phyloP scores from a whole-genome alignment of 2,797 vertebrate genomes.

The Diceros bicornis region DNA sequence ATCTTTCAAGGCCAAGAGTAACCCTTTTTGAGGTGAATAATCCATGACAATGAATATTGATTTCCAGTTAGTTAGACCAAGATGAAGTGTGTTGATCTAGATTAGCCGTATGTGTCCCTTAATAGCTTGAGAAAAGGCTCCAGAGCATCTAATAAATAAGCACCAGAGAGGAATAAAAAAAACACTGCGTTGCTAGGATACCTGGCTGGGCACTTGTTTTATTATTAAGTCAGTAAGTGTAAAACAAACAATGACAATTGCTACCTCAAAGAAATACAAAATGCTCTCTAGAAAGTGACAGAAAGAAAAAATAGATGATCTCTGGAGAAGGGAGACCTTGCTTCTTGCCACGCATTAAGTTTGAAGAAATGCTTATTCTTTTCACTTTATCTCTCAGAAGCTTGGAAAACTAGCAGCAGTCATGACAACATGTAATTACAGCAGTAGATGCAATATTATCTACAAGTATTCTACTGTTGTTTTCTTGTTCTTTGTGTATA shows the following conservation, averaged over 20 bases:
- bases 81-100: slow-evolving; percentile 71
- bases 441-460: slow-evolving; percentile 57
- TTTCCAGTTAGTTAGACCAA: slow-evolving; percentile 65
- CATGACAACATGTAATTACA: slow-evolving; percentile 22
- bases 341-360: slow-evolving; percentile 24
- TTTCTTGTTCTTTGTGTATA: slow-evolving; percentile 74
- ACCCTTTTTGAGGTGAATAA: slow-evolving; percentile 71
- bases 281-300: slow-evolving; percentile 71
- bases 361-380: slow-evolving; percentile 70
- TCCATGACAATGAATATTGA: slow-evolving; percentile 81
- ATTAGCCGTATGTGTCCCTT: slow-evolving; percentile 76
- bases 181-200: slow-evolving; percentile 68
- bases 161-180: slow-evolving; percentile 68
- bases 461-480: slow-evolving; percentile 19
- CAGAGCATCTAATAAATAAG: slow-evolving; percentile 76
- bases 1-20: neutral
- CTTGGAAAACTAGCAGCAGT: slow-evolving; percentile 43
- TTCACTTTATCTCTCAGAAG: slow-evolving; percentile 42
- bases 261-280: slow-evolving; percentile 70
- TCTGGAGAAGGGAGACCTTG: neutral
- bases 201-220: slow-evolving; percentile 62
- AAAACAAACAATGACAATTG: slow-evolving; percentile 82
- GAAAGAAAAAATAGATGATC: neutral
- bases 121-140: slow-evolving; percentile 77
- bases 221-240: slow-evolving; percentile 71